Conservation (phyloP, 2,797 vertebrate species). For the Tenualosa thibaudeaui region DNA sequence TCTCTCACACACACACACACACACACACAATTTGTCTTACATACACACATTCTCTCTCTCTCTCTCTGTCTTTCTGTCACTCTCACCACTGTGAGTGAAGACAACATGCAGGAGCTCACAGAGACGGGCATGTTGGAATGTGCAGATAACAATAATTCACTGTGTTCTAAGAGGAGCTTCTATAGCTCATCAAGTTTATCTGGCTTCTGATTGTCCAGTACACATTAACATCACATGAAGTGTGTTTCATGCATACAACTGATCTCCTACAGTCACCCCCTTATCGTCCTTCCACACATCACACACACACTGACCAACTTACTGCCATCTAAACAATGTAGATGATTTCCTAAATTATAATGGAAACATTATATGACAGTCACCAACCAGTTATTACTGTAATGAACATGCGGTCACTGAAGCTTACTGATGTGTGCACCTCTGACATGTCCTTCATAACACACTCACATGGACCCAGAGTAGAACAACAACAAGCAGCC, state of each 20-base stretch:
- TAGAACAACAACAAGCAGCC: no score
- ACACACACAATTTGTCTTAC: not conserved
- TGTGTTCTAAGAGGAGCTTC: no score
- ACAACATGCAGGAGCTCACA: slow-evolving; percentile 36
- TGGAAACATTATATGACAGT: no score
- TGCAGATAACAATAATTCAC: slow-evolving; percentile 13
- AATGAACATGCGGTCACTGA: no score
- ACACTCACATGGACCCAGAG: no score
- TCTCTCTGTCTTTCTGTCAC: not conserved
- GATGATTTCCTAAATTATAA: no score
- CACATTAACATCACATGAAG: slow-evolving; percentile 18
- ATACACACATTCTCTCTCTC: slow-evolving; percentile 43
- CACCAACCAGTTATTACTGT: no score
- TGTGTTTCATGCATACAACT: slow-evolving; percentile 26
- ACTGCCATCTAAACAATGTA: not conserved
- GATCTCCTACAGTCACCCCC: not conserved
- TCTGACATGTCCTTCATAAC: no score
- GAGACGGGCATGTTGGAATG: not conserved
- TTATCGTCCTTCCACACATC: not conserved
- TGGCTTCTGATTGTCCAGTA: not conserved
- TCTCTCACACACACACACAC: slow-evolving; percentile 31
- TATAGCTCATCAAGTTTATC: no score
- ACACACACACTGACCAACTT: not conserved
- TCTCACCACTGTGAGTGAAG: slow-evolving; percentile 22
- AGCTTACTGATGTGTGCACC: no score